These are phyloP conservation scores for Phataginus tetradactyla DNA, from an alignment of 2,797 vertebrate genomes.

Conservation along the genomic window DNA sequence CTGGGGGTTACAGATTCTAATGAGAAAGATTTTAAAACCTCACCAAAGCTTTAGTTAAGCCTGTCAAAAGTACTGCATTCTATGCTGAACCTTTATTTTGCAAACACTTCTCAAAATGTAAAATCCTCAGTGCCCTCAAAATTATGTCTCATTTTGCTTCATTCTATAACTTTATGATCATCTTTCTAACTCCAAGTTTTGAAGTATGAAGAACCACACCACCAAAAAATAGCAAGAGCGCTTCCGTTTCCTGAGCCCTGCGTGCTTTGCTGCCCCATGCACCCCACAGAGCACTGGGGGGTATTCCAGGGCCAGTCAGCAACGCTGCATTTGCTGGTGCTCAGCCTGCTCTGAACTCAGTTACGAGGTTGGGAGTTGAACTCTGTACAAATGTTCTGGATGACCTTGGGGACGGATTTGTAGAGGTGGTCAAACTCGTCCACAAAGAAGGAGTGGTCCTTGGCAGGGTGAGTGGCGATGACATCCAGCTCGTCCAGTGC, in stretches of 20 bases:
- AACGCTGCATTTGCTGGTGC: neutral
- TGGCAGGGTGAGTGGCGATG: slow-evolving; percentile 96
- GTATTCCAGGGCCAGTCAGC: neutral
- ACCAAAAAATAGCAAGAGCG: neutral
- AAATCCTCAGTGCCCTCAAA: neutral
- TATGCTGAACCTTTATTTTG: slow-evolving; percentile 51
- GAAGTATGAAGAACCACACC: slow-evolving; percentile 34
- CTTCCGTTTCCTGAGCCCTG: neutral
- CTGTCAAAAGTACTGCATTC: neutral
- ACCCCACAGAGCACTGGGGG: neutral
- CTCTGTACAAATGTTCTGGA: slow-evolving; percentile 97
- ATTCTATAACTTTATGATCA: neutral
- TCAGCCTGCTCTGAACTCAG: slow-evolving; percentile 83
- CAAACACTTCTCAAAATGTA: slow-evolving; percentile 36
- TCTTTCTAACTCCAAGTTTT: slow-evolving; percentile 66
- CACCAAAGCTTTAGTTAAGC: neutral
- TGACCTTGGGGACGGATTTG: slow-evolving; percentile 93
- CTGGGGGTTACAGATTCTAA: slow-evolving; percentile 16
- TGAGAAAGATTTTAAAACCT: neutral
- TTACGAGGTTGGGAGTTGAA: slow-evolving; percentile 98
- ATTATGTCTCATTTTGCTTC: neutral
- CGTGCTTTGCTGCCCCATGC: neutral
- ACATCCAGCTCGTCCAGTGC: slow-evolving; percentile 97
- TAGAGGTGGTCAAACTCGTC: slow-evolving; percentile 98
- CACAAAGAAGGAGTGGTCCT: slow-evolving; percentile 97